These are phyloP conservation scores for Falco peregrinus DNA, from an alignment of 2,797 vertebrate genomes.

Conservation along the genomic window DNA sequence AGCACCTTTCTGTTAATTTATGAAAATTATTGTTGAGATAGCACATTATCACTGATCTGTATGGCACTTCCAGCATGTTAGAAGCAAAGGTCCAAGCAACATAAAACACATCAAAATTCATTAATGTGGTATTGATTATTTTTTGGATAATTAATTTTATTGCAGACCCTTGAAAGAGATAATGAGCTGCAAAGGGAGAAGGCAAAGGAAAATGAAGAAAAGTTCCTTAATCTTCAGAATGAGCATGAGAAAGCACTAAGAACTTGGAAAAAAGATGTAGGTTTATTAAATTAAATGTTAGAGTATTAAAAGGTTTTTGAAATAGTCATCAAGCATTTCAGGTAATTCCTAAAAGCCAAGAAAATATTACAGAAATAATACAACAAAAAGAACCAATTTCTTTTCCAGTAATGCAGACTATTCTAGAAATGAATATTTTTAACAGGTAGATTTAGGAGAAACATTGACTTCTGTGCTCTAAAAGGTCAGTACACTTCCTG, in stretches of 20 bases:
- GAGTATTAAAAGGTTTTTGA: slow-evolving; percentile 60
- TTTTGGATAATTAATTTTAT: slow-evolving; percentile 99
- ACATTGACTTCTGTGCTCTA: neutral
- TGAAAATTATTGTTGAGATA: slow-evolving; percentile 97
- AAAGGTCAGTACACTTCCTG: neutral
- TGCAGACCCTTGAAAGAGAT: slow-evolving; percentile 96
- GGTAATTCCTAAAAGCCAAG: slow-evolving; percentile 63
- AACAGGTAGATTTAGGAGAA: slow-evolving; percentile 36
- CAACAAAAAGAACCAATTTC: neutral
- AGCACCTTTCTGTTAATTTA: slow-evolving; percentile 94
- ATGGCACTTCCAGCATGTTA: slow-evolving; percentile 87
- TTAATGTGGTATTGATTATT: slow-evolving; percentile 97
- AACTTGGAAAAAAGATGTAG: slow-evolving; percentile 87
- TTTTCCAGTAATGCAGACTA: neutral
- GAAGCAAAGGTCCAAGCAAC: slow-evolving; percentile 91
- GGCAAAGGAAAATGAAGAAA: slow-evolving; percentile 87
- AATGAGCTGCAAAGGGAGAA: slow-evolving; percentile 91
- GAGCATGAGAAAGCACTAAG: slow-evolving; percentile 79
- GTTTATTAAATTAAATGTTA: slow-evolving; percentile 72
- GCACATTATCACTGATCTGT: slow-evolving; percentile 96
- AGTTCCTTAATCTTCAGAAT: slow-evolving; percentile 85
- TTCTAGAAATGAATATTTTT: slow-evolving; percentile 30
- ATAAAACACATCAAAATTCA: slow-evolving; percentile 98
- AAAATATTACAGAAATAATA: slow-evolving; percentile 59
- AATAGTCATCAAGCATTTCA: slow-evolving; percentile 46